phyloP scores from a whole-genome alignment of 1,140 invertebrate genomes.

The Drosophila azteca region DNA sequence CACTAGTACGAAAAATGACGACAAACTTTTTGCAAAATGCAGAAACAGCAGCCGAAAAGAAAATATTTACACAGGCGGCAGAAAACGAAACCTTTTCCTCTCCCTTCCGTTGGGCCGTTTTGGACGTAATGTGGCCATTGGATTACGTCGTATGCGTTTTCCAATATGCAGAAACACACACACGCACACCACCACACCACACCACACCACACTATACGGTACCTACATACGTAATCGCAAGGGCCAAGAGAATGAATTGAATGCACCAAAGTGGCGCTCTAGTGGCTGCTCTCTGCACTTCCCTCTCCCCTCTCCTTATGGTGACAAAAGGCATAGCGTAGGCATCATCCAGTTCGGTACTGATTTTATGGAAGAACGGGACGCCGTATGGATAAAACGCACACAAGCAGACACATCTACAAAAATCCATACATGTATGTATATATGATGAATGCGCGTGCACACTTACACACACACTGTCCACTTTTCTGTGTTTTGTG shows the following conservation, averaged over 20 bases:
- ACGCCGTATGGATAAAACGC: too few relatives aligned
- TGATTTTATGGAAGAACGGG: too few relatives aligned
- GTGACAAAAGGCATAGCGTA: too few relatives aligned
- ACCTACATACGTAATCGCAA: background rate
- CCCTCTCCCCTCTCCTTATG: too few relatives aligned
- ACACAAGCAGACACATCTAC: too few relatives aligned
- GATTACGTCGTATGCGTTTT: constrained; percentile 16
- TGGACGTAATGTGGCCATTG: constrained; percentile 4
- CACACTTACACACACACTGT: too few relatives aligned
- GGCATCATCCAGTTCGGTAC: too few relatives aligned
- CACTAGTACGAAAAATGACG: too few relatives aligned
- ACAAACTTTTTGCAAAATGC: constrained; percentile 1
- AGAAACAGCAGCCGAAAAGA: background rate
- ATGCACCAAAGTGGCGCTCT: background rate
- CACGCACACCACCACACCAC: background rate
- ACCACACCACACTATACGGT: background rate
- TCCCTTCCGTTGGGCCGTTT: constrained; percentile 3
- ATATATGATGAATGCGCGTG: too few relatives aligned
- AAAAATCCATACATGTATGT: too few relatives aligned
- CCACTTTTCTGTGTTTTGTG: too few relatives aligned
- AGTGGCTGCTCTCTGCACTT: too few relatives aligned
- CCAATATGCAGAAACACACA: constrained; percentile 1
- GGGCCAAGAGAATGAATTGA: background rate
- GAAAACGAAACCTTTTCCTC: constrained; percentile 1
- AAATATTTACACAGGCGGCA: background rate